phyloP scores from a whole-genome alignment of 2,888 invertebrate species.

The Escarpia spicata region DNA sequence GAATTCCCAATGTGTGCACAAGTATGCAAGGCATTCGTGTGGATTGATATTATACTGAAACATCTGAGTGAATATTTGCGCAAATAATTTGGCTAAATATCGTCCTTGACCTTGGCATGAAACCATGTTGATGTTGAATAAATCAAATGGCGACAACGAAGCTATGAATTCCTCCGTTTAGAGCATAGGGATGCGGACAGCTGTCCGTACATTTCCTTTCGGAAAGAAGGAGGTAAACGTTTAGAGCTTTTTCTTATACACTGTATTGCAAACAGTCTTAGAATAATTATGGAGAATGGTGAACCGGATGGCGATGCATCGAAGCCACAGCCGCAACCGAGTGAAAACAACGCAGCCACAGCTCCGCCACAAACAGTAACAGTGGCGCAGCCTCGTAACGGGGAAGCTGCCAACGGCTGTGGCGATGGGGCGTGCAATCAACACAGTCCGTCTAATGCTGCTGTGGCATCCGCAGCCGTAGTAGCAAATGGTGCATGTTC shows the following conservation, averaged over 20 bases:
- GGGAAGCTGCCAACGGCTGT: not conserved
- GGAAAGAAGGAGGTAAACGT: not conserved
- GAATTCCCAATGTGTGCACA: not conserved
- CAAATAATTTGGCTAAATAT: not conserved
- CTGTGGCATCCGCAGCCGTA: not conserved
- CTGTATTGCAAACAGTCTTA: not conserved
- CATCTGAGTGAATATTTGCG: not conserved
- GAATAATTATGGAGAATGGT: not conserved
- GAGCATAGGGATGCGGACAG: not conserved
- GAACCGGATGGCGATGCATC: not conserved
- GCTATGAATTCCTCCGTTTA: not conserved
- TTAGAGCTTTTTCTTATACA: not conserved
- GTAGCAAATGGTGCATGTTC: not conserved
- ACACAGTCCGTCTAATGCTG: not conserved
- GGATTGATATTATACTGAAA: not conserved
- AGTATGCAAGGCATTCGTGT: not conserved
- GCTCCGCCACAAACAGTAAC: not conserved
- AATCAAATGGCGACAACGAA: not conserved
- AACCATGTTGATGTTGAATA: not conserved
- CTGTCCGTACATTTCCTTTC: conserved; percentile 12
- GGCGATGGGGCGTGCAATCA: not conserved
- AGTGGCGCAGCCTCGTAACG: not conserved
- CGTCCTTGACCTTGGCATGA: conserved; percentile 10
- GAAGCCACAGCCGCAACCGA: not conserved
- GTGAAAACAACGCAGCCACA: not conserved